phyloP scores from a whole-genome alignment of 2,797 vertebrate genomes.

The Pitangus sulphuratus region DNA sequence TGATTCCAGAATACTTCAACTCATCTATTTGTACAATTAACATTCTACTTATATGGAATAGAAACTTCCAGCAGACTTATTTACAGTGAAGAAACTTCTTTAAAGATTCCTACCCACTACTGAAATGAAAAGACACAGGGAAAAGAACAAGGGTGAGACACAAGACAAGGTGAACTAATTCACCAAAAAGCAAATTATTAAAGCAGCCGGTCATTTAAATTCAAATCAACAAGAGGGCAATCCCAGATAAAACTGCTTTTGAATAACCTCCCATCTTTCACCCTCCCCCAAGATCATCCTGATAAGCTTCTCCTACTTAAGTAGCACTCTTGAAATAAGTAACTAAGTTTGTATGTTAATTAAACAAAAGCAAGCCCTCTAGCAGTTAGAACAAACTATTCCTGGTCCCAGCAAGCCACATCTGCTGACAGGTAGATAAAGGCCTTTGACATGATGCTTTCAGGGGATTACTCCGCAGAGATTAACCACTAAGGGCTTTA shows the following conservation, averaged over 20 bases:
- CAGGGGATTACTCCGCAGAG: neutral
- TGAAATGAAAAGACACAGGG: neutral
- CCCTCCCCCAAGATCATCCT: neutral
- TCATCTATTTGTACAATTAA: neutral
- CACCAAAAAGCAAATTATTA: neutral
- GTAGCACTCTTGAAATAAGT: neutral
- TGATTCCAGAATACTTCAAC: neutral
- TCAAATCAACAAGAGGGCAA: neutral
- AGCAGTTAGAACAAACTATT: neutral
- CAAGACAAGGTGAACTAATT: neutral
- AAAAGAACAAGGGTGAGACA: neutral
- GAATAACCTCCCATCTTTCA: neutral
- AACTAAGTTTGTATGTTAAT: neutral
- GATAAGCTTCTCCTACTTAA: neutral
- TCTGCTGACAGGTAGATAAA: neutral
- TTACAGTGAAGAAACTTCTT: neutral
- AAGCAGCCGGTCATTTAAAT: neutral
- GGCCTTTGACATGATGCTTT: neutral
- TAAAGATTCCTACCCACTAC: neutral
- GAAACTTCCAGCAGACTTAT: neutral
- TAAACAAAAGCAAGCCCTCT: neutral
- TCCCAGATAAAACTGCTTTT: neutral
- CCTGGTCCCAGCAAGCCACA: neutral
- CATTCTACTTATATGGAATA: neutral
- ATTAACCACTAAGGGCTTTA: neutral